Evolutionary conservation across 1,140 invertebrate genomes (phyloP), one percentile per base, ranked within the genome.

Genomic region (Olivierus martensii): DNA sequence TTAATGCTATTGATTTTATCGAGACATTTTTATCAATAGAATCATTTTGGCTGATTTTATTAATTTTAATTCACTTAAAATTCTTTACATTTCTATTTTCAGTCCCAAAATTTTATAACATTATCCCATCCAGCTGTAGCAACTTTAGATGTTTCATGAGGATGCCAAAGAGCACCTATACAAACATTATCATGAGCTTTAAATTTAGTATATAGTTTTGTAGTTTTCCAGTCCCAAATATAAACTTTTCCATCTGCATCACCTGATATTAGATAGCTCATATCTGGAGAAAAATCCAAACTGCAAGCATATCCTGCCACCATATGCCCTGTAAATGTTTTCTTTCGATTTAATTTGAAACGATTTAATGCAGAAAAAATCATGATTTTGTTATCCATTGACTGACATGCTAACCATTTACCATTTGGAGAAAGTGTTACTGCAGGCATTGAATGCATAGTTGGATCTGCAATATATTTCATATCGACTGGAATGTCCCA

Each of bases 401-500:
- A 92, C 69, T 99, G 96, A 69, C 95, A 99, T 0, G 94, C 93
- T 41, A 99, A 73, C 94, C 95, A 99, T 72, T 99, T 99, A 71
- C 89, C 85, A 75, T 98, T 99, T 2, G 91, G 93, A 1, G 92
- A 84, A 14, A 84, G 73, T 0, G 90, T 90, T 0, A 98, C 92
- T 2, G 91, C 83, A 1, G 96, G 96, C 83, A 99, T 96, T 5
- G 93, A 97, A 73, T 99, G 95, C 90, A 99, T 96, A 2, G 87
- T 84, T 3, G 95, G 94, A 74, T 99, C 95, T n/a, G 95, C 94
- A 62, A 99, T 99, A 66, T 99, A 97, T 69, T 99, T 99, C 83
- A 99, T 98, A 69, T 99, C 95, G 3, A 99, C 95, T 1, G 95
- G 96, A 67, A 99, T 96, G 68, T 99, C 93, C 94, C 95, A 99